A percentile compares a stretch with the other conserved stretches of the same genome.
Evolutionary conservation across 2,888 invertebrate species (phyloP).

Genomic region (Drosophila limbata): DNA sequence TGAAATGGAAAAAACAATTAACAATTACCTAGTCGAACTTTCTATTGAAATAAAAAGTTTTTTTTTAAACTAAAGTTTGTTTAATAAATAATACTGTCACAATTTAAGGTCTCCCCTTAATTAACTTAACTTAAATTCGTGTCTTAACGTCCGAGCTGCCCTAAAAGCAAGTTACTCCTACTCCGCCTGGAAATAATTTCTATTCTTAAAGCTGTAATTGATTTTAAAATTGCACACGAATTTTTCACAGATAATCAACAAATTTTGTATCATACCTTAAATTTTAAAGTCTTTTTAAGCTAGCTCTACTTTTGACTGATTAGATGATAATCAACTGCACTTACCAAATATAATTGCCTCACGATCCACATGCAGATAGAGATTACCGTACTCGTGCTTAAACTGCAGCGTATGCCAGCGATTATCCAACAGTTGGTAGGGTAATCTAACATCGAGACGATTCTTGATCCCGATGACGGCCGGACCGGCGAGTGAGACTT

Average conservation of each 20-base stretch:
- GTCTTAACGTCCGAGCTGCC: too few relatives aligned
- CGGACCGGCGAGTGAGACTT: slow-evolving; percentile 86
- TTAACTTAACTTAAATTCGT: too few relatives aligned
- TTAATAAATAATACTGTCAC: too few relatives aligned
- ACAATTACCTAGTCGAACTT: too few relatives aligned
- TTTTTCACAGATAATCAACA: neutral
- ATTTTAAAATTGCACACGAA: neutral
- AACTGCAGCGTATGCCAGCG: slow-evolving; percentile 89
- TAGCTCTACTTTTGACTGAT: slow-evolving; percentile 15
- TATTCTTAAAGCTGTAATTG: neutral
- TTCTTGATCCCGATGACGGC: slow-evolving; percentile 86
- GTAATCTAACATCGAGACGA: slow-evolving; percentile 88
- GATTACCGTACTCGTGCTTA: slow-evolving; percentile 85
- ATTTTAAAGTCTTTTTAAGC: slow-evolving; percentile 3
- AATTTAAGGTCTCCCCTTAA: too few relatives aligned
- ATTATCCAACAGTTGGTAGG: slow-evolving; percentile 91
- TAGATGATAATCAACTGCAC: slow-evolving; percentile 34
- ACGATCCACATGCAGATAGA: slow-evolving; percentile 85
- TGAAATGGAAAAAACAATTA: too few relatives aligned
- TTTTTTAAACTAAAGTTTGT: too few relatives aligned
- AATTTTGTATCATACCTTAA: neutral
- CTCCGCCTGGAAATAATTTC: neutral
- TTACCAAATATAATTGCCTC: slow-evolving; percentile 84
- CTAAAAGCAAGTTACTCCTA: too few relatives aligned
- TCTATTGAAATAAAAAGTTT: too few relatives aligned